Conservation (phyloP, 2,888 invertebrate genomes). For the Torymus auratus region DNA sequence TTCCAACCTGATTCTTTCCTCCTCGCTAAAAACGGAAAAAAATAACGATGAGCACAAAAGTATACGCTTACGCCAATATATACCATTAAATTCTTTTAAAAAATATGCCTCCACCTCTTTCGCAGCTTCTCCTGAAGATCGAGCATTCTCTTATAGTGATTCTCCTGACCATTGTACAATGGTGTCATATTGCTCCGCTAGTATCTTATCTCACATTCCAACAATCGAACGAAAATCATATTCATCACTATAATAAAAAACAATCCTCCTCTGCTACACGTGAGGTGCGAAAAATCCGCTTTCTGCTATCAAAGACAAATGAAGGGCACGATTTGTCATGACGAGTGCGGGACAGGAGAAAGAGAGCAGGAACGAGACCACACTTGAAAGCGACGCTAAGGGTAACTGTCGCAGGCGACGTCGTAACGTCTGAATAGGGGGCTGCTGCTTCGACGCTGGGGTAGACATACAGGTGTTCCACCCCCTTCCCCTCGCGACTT, state of each 20-base stretch:
- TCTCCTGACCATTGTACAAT: slow-evolving; percentile 64
- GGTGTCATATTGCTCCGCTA: slow-evolving; percentile 62
- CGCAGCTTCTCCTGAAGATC: slow-evolving; percentile 72
- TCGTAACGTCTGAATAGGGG: slow-evolving; percentile 62
- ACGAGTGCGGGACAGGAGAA: slow-evolving; percentile 6
- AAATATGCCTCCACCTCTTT: slow-evolving; percentile 64
- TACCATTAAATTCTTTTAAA: slow-evolving; percentile 41
- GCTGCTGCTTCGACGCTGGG: slow-evolving; percentile 60
- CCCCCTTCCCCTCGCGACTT: slow-evolving; percentile 61
- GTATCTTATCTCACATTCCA: too few species aligned
- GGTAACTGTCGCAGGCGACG: slow-evolving; percentile 70
- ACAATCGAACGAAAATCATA: too few species aligned
- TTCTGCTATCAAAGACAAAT: too few species aligned
- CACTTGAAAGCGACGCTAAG: slow-evolving; percentile 56
- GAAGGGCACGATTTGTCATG: not conserved
- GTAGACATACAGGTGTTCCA: slow-evolving; percentile 71
- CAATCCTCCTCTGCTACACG: too few species aligned
- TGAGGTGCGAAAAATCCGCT: too few species aligned
- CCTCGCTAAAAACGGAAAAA: slow-evolving; percentile 66
- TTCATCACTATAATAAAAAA: too few species aligned
- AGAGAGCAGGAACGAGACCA: not conserved
- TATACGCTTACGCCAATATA: not conserved
- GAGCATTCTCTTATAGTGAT: slow-evolving; percentile 72
- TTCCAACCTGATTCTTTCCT: slow-evolving; percentile 72
- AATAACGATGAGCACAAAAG: not conserved